These are phyloP conservation scores for Venusia cambrica DNA, from an alignment of 2,888 invertebrate species.

Conservation along the genomic window DNA sequence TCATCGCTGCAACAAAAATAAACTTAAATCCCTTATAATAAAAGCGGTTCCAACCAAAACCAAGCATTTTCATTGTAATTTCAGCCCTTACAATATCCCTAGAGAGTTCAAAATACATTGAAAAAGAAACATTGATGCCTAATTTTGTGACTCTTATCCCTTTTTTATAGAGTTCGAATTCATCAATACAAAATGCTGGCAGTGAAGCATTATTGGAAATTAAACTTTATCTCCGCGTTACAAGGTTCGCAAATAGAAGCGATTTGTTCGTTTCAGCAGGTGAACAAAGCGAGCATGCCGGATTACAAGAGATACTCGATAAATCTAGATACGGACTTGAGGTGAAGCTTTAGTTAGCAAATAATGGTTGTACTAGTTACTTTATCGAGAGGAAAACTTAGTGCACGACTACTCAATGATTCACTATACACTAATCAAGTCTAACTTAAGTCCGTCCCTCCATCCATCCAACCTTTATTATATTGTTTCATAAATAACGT, in stretches of 20 bases:
- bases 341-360: background rate
- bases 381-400: too few species aligned
- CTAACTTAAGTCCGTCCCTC: too few species aligned
- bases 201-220: background rate
- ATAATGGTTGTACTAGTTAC: too few species aligned
- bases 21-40: constrained; percentile 14
- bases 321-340: constrained; percentile 6
- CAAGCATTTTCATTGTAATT: background rate
- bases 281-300: constrained; percentile 7
- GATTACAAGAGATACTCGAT: constrained; percentile 10
- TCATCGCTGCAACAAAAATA: constrained; percentile 12
- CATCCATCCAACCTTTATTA: too few species aligned
- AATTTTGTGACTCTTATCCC: constrained; percentile 1
- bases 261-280: background rate
- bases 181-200: background rate
- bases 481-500: too few species aligned
- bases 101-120: background rate
- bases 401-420: too few species aligned
- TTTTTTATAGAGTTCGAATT: constrained; percentile 4
- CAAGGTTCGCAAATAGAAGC: background rate
- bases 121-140: background rate
- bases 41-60: constrained; percentile 5
- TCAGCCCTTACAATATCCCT: background rate
- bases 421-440: too few species aligned
- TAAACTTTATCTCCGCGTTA: background rate